A percentile compares a stretch with the other conserved stretches of the same genome.
Evolutionary conservation across 2,888 invertebrate species (phyloP).

Genomic region (Abrostola tripartita): DNA sequence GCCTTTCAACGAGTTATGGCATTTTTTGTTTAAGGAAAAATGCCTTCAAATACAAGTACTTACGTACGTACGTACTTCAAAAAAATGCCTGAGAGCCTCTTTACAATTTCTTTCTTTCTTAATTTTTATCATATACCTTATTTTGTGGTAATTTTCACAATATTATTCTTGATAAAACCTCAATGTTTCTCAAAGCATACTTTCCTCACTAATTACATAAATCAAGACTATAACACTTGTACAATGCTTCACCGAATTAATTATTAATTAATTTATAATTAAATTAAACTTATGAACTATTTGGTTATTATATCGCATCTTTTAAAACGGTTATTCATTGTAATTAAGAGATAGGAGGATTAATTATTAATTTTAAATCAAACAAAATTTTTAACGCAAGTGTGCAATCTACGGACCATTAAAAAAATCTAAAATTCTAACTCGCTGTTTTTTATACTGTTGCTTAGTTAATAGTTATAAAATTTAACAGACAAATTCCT

Average conservation of each 20-base stretch:
- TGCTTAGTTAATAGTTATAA: no score
- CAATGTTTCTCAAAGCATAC: neutral
- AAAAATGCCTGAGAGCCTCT: conserved; percentile 1
- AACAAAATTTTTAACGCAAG: neutral
- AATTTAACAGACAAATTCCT: no score
- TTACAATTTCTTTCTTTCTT: neutral
- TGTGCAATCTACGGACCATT: no score
- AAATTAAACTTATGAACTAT: conserved; percentile 54
- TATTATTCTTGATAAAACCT: no score
- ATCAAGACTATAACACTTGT: conserved; percentile 18
- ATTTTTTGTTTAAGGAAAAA: neutral
- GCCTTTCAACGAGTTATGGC: neutral
- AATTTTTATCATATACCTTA: no score
- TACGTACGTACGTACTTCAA: no score
- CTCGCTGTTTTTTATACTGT: no score
- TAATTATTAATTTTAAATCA: neutral
- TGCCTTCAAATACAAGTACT: neutral
- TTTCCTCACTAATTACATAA: neutral
- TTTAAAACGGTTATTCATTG: conserved; percentile 37
- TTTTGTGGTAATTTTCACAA: no score
- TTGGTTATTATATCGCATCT: conserved; percentile 76
- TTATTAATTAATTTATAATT: conserved; percentile 11
- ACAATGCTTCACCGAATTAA: conserved; percentile 21
- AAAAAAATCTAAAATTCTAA: no score
- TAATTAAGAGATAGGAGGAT: conserved; percentile 29